Conservation (phyloP, 1,140 invertebrate genomes). For the Coboldia fuscipes region DNA sequence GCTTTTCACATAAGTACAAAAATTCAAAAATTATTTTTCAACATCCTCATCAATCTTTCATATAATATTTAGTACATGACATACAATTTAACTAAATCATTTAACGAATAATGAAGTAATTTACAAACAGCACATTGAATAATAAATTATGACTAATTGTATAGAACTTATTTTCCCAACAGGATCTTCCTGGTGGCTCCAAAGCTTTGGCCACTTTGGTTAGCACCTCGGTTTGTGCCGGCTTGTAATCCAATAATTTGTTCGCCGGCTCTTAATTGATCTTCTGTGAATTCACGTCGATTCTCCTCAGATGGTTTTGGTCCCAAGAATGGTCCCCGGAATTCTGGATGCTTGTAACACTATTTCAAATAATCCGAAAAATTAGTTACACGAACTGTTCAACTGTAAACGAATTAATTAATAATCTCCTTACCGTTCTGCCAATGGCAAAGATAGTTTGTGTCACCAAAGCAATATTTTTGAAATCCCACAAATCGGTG, state of each 20-base stretch:
- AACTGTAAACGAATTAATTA: neutral
- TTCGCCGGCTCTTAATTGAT: slow-evolving; percentile 65
- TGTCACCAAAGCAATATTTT: slow-evolving; percentile 77
- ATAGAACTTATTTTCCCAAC: slow-evolving; percentile 60
- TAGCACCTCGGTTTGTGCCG: slow-evolving; percentile 76
- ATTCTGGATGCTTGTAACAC: slow-evolving; percentile 76
- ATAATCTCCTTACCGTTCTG: slow-evolving; percentile 41
- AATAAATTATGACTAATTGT: too few species aligned
- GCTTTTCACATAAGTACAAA: too few species aligned
- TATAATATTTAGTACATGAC: too few species aligned
- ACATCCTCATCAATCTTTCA: too few species aligned
- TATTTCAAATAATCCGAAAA: slow-evolving; percentile 16
- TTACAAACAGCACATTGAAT: too few species aligned
- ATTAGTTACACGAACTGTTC: slow-evolving; percentile 1
- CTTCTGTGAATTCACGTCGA: slow-evolving; percentile 72
- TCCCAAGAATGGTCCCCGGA: slow-evolving; percentile 63
- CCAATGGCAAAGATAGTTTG: slow-evolving; percentile 74
- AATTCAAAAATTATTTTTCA: too few species aligned
- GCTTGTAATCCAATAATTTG: slow-evolving; percentile 77
- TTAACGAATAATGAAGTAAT: too few species aligned
- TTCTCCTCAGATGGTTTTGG: slow-evolving; percentile 70
- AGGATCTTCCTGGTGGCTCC: slow-evolving; percentile 71
- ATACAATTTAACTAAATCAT: too few species aligned
- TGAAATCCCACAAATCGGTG: slow-evolving; percentile 80
- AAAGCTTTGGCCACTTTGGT: slow-evolving; percentile 73